Base-by-base conservation (phyloP, 2,888 invertebrate genomes). In the Chesias legatella region DNA sequence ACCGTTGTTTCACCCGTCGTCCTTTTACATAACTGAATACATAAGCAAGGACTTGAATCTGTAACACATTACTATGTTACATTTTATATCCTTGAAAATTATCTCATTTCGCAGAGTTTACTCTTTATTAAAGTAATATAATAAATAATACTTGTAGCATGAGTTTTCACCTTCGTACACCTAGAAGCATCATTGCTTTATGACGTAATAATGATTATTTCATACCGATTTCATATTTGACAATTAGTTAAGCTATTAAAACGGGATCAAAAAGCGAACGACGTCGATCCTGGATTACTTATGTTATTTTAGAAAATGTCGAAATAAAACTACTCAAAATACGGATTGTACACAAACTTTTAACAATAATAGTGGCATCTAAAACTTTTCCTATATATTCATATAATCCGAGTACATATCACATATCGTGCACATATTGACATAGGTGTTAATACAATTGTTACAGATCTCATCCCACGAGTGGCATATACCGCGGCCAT, bases 401-500 rank as follows among this genome's bases (percentile, higher is more conserved):
- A n/a, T n/a, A n/a, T n/a, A n/a, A n/a, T n/a, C n/a, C n/a, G n/a
- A n/a, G n/a, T n/a, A n/a, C n/a, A n/a, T n/a, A n/a, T n/a, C n/a
- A n/a, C n/a, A n/a, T n/a, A n/a, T n/a, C n/a, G n/a, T n/a, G n/a
- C n/a, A n/a, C 9, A 29, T 7, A 21, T 8, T 38, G 24, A 13
- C 13, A 13, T 26, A 10, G 13, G 13, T 17, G 13, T 17, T 17
- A 3, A 20, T 31, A 10, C 32, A n/a, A 11, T 33, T 28, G 47
- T 80, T 79, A 36, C 75, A 85, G 86, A 79, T 84, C 55, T 67
- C 79, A 61, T 62, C 74, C 43, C 75, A 75, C 33, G 78, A 84
- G 77, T 95, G 94, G 94, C 94, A 94, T 79, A 94, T 95, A 78
- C 94, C 95, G 63, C 91, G 95, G 86, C 94, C 95, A 67, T 94